phyloP scores from a whole-genome alignment of 2,888 invertebrate genomes.

The Oeneis ivallda region DNA sequence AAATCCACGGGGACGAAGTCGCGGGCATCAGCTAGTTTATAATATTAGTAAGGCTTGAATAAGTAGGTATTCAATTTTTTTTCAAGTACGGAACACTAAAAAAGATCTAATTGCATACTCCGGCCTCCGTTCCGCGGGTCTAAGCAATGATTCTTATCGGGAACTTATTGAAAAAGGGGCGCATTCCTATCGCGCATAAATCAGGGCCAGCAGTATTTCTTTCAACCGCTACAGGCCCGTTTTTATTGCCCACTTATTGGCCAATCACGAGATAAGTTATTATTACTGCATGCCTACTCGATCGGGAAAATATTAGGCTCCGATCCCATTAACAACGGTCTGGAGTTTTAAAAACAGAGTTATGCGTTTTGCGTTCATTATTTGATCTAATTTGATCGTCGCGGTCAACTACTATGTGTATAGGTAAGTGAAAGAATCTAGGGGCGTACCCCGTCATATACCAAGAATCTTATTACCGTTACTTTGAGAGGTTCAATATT shows the following conservation, averaged over 20 bases:
- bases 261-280: constrained; percentile 53
- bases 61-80: too few species aligned
- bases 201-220: constrained; percentile 66
- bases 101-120: constrained; percentile 69
- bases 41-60: too few species aligned
- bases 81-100: constrained; percentile 22
- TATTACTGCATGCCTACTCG: background rate
- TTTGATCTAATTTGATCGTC: background rate
- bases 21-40: too few species aligned
- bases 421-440: too few species aligned
- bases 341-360: background rate
- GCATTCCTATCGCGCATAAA: constrained; percentile 75
- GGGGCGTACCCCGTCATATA: too few species aligned
- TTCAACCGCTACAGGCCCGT: constrained; percentile 54
- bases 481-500: too few species aligned
- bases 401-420: background rate
- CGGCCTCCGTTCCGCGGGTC: constrained; percentile 54
- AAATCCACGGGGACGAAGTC: too few species aligned
- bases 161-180: constrained; percentile 74
- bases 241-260: constrained; percentile 76
- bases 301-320: background rate
- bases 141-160: constrained; percentile 76
- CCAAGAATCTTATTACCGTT: too few species aligned
- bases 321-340: background rate
- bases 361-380: background rate